Conservation (phyloP, 92 coral and sea anemone species). For the Epizoanthus fatuus region DNA sequence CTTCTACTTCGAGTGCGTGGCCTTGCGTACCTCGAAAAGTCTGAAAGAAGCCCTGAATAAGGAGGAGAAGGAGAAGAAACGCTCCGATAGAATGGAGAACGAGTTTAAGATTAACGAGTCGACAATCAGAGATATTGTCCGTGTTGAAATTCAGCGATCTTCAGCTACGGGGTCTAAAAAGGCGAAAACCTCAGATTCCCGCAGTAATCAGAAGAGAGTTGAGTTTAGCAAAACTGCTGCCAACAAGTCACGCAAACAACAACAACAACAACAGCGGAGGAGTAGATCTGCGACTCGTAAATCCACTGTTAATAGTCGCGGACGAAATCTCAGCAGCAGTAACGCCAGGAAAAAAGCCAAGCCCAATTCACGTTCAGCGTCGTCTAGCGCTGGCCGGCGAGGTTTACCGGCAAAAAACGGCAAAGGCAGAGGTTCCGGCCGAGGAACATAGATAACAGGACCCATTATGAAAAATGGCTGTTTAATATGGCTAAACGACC, state of each 20-base stretch:
- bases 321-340: neutral
- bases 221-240: too few relatives aligned
- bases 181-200: too few relatives aligned
- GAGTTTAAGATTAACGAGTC: conserved; percentile 43
- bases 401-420: conserved; percentile 24
- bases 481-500: conserved; percentile 35
- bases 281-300: neutral
- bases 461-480: conserved; percentile 20
- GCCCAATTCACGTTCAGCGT: conserved; percentile 5
- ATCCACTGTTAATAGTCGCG: neutral
- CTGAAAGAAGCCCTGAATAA: conserved; percentile 33
- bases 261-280: neutral
- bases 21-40: conserved; percentile 48
- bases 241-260: too few relatives aligned
- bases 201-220: too few relatives aligned
- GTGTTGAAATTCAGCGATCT: conserved; percentile 43
- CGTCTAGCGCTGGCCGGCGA: neutral
- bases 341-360: conserved; percentile 4
- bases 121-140: conserved; percentile 42
- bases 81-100: conserved; percentile 15
- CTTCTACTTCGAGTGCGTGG: conserved; percentile 50
- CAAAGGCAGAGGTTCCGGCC: conserved; percentile 32
- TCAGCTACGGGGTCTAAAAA: too few relatives aligned
- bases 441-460: conserved; percentile 35
- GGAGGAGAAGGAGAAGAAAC: conserved; percentile 41